A percentile compares a stretch with the other conserved stretches of the same genome.
phyloP scores from a whole-genome alignment of 2,113 vertebrate species.

The Ictalurus punctatus region DNA sequence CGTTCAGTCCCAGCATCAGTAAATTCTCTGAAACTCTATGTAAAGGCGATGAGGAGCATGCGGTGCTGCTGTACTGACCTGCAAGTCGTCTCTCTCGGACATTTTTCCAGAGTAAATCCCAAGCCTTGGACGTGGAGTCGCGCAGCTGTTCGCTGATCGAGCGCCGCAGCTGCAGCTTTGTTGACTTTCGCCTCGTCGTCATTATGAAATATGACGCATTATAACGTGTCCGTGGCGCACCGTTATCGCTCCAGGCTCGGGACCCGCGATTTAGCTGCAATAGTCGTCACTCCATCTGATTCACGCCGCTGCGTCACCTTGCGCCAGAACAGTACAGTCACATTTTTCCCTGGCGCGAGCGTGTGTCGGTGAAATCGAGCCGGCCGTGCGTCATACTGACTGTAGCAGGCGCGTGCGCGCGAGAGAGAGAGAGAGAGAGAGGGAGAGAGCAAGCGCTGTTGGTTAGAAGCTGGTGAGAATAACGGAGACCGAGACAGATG shows the following conservation, averaged over 20 bases:
- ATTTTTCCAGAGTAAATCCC: constrained; percentile 92
- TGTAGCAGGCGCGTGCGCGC: neutral
- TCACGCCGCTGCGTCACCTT: constrained; percentile 69
- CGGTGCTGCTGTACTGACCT: constrained; percentile 77
- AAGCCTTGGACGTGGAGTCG: constrained; percentile 90
- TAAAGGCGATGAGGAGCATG: neutral
- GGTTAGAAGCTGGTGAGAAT: neutral
- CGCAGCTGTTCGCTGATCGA: constrained; percentile 95
- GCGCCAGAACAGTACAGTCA: constrained; percentile 41
- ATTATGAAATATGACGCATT: constrained; percentile 75
- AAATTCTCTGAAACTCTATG: neutral
- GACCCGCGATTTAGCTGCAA: constrained; percentile 56
- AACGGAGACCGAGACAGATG: neutral
- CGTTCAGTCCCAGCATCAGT: neutral
- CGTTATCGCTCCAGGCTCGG: constrained; percentile 36
- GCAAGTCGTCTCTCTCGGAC: constrained; percentile 88
- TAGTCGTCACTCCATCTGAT: constrained; percentile 69
- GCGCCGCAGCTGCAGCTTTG: constrained; percentile 81
- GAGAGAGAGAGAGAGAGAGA: neutral
- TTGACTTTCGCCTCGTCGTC: constrained; percentile 74
- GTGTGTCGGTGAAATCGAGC: neutral
- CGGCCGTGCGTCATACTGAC: neutral
- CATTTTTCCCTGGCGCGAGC: constrained; percentile 25
- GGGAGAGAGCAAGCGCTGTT: neutral
- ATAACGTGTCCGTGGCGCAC: constrained; percentile 51